Conservation (phyloP, 1,140 invertebrate genomes). For the Hesperophylax magnus region DNA sequence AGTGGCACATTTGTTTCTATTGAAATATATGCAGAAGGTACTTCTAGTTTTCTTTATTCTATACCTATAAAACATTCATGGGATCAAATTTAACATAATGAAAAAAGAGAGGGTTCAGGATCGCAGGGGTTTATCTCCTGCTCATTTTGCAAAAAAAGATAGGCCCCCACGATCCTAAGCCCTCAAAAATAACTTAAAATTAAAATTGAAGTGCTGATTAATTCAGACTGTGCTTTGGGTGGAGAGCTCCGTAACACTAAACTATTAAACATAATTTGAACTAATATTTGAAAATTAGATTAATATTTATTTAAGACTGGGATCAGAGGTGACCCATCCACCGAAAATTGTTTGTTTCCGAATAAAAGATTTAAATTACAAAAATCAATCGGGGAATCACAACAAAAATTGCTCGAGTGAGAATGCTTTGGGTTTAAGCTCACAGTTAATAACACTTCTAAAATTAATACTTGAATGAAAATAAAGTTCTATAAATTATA, state of each 20-base stretch:
- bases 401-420: background rate
- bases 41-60: no score
- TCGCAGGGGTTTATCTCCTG: no score
- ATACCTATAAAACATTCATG: no score
- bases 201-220: background rate
- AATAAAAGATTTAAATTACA: background rate
- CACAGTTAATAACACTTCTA: slow-evolving; percentile 12
- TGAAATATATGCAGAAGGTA: no score
- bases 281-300: background rate
- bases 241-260: background rate
- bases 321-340: background rate
- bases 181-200: background rate
- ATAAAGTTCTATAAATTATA: no score
- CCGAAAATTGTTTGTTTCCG: background rate
- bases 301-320: background rate
- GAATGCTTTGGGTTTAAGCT: slow-evolving; percentile 5
- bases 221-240: background rate
- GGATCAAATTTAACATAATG: no score
- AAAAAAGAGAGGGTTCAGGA: no score
- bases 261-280: slow-evolving; percentile 17
- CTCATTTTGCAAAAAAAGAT: background rate
- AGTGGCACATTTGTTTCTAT: no score
- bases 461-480: background rate
- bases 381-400: background rate
- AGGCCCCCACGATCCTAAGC: no score